These are phyloP conservation scores for Hetaerina americana DNA, from an alignment of 1,140 invertebrate species.

Conservation along the genomic window DNA sequence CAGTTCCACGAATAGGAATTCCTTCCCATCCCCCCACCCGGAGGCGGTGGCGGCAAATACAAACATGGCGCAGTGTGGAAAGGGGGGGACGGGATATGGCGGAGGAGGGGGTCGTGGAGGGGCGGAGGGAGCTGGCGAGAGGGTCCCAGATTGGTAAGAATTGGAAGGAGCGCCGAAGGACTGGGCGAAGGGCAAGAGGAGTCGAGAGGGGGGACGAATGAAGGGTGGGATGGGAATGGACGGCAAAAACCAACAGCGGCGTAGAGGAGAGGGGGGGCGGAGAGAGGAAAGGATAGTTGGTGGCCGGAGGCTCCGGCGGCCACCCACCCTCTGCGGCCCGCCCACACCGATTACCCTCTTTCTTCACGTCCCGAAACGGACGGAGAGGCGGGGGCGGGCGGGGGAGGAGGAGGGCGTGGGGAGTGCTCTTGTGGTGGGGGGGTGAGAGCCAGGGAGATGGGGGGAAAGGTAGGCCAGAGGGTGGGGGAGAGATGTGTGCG, in stretches of 20 bases:
- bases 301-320: background rate
- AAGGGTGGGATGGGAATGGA: background rate
- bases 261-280: too few species aligned
- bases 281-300: background rate
- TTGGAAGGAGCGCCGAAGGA: too few species aligned
- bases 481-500: background rate
- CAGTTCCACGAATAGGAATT: background rate
- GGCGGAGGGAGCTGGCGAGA: too few species aligned
- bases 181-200: background rate
- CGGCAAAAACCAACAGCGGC: background rate
- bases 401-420: background rate
- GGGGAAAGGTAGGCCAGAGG: too few species aligned
- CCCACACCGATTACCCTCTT: background rate
- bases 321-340: background rate
- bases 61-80: background rate
- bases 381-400: too few species aligned
- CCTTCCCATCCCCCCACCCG: background rate
- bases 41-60: background rate
- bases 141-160: too few species aligned
- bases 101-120: too few species aligned
- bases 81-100: background rate
- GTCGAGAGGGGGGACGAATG: background rate
- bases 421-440: too few species aligned
- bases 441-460: background rate
- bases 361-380: background rate